Base-by-base conservation (phyloP, 2,888 invertebrate genomes). In the Candidula unifasciata region DNA sequence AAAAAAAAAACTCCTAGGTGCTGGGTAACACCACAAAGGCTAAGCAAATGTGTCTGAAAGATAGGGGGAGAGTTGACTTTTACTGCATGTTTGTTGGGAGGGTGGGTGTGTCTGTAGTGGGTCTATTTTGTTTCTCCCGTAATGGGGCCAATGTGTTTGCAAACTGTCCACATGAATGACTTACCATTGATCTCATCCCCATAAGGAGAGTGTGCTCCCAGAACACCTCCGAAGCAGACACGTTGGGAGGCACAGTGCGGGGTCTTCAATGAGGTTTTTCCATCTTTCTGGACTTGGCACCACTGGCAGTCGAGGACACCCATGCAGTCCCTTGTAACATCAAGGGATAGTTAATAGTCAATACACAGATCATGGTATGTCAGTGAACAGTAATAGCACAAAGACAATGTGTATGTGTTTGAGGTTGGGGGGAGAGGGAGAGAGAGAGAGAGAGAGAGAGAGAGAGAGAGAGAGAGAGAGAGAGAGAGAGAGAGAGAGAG, bases 291-390 rank as follows among this genome's bases (percentile, higher is more conserved):
- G 84, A 96, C 94, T 91, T 96, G 96, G 93, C 98, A 98, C 98
- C 98, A 98, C 92, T 97, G 97, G 94, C 98, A 98, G 84, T 97
- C 97, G 89, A 97, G 95, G 44, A 97, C 95, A 0, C 96, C 96
- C 76, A 95, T 92, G 88, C 95, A 95, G 52, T 93, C 93, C 85
- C 94, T 94, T 89, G n/a, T 88, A 80, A 52, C 2, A 82, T 35
- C 24, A 80, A 30, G 44, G 8, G 13, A 44, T 13, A 44, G 44
- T 44, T 44, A 16, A 21, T 64, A 5, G n/a, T 21, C 8, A 24
- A 27, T 64, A 24, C 24, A 30, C 71, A 5, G 3, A 21, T 71
- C n/a, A 71, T 33, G 71, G 71, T n/a, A 8, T 33, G 30, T 27
- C 64, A 64, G 64, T n/a, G 18, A n/a, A n/a, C 24, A n/a, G 6